These are phyloP conservation scores for Theodoxus fluviatilis DNA, from an alignment of 2,888 invertebrate genomes.

Conservation along the genomic window DNA sequence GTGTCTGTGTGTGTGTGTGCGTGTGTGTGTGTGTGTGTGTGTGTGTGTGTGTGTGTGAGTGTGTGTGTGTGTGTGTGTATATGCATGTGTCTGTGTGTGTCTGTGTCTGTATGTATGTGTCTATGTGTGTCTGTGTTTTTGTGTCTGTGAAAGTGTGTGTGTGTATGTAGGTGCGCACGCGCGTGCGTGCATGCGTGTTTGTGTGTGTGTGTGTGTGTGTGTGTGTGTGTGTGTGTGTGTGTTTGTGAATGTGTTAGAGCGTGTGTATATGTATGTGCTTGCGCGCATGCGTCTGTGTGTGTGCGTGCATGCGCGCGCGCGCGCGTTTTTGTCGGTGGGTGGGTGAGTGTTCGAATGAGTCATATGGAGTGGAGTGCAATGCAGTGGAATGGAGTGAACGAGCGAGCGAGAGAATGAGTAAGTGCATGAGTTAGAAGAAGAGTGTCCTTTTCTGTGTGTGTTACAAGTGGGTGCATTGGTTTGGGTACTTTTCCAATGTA, in stretches of 20 bases:
- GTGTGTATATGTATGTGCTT: constrained; percentile 8
- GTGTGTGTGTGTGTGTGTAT: constrained; percentile 15
- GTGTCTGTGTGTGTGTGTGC: not conserved
- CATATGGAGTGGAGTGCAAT: no score
- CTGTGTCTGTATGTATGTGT: constrained; percentile 2
- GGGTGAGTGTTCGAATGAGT: not conserved
- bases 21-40: not conserved
- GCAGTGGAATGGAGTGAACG: no score
- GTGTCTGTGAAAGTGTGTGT: constrained; percentile 3
- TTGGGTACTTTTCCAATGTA: not conserved
- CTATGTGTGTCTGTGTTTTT: not conserved
- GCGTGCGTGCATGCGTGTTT: not conserved
- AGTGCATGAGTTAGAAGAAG: not conserved
- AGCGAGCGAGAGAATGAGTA: no score
- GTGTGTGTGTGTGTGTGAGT: constrained; percentile 10
- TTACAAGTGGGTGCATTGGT: not conserved
- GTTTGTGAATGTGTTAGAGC: constrained; percentile 2
- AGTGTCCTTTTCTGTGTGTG: not conserved
- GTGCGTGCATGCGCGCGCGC: not conserved
- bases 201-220: constrained; percentile 3
- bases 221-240: constrained; percentile 2
- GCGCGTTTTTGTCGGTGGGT: not conserved
- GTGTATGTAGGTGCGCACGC: not conserved
- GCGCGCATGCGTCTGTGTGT: not conserved
- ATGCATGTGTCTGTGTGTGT: not conserved